Evolutionary conservation across 2,888 invertebrate genomes (phyloP).

Genomic region (Cryptosula pallasiana): DNA sequence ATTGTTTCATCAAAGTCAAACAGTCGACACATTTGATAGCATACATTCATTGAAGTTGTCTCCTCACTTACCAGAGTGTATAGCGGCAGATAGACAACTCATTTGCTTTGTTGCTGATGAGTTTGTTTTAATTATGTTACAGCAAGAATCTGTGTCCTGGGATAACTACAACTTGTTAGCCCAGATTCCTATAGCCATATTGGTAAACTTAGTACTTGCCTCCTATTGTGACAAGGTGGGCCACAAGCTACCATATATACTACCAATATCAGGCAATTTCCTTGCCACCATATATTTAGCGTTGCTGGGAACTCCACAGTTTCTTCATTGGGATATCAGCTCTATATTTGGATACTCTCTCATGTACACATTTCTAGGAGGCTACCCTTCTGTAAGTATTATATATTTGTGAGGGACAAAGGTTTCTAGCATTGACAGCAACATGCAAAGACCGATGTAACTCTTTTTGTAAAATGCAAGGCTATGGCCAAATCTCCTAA

Average conservation of each 20-base stretch:
- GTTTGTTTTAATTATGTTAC: no score
- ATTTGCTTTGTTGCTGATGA: no score
- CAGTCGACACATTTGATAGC: no score
- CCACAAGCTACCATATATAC: slow-evolving; percentile 18
- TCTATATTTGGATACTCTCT: slow-evolving; percentile 3
- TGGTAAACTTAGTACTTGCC: not conserved
- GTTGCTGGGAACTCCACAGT: not conserved
- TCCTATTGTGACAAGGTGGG: slow-evolving; percentile 20
- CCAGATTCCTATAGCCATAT: not conserved
- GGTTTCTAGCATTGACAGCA: no score
- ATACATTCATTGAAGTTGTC: no score
- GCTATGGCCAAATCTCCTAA: no score
- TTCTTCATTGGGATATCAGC: not conserved
- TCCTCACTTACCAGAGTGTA: no score
- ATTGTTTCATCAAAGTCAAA: no score
- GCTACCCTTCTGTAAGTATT: not conserved
- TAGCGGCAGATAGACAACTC: no score
- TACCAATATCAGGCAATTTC: not conserved
- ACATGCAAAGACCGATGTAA: no score
- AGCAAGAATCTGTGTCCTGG: not conserved
- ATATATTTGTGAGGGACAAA: no score
- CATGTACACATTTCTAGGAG: not conserved
- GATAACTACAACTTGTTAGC: not conserved
- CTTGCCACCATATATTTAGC: not conserved
- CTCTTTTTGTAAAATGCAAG: no score